These are phyloP conservation scores for Hypselothyrea guttata DNA, from an alignment of 2,888 invertebrate genomes.

Conservation along the genomic window DNA sequence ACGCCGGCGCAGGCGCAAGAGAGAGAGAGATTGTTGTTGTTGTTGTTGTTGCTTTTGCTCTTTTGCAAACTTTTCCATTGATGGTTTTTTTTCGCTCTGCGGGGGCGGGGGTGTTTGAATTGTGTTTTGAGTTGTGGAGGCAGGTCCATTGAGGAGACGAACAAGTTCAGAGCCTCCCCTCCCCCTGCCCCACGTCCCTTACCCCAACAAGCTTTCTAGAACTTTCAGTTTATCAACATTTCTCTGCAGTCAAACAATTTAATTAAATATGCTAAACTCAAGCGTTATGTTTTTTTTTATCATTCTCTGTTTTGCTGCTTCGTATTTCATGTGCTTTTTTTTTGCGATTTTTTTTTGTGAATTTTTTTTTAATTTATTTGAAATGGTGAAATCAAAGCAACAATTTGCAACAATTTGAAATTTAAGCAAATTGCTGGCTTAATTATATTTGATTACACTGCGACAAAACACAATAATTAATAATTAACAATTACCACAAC, in stretches of 20 bases:
- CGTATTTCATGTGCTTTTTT: background rate
- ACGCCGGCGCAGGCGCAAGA: constrained; percentile 16
- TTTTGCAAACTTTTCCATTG: constrained; percentile 76
- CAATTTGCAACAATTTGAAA: constrained; percentile 5
- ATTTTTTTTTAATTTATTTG: background rate
- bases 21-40: background rate
- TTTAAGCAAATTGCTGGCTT: constrained; percentile 14
- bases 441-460: constrained; percentile 20
- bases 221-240: constrained; percentile 26
- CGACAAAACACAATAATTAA: constrained; percentile 29
- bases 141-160: no score
- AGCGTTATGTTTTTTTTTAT: background rate
- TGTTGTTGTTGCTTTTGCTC: constrained; percentile 37
- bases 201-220: constrained; percentile 36
- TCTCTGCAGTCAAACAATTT: constrained; percentile 24
- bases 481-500: no score
- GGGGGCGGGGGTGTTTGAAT: background rate
- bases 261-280: constrained; percentile 15
- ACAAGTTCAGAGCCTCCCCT: no score
- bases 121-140: background rate
- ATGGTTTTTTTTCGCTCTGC: constrained; percentile 53
- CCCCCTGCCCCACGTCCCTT: no score
- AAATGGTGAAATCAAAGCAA: constrained; percentile 26
- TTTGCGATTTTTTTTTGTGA: background rate
- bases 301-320: background rate